Percentiles rank a stretch among this genome's conserved stretches.
These are phyloP conservation scores for Nestor notabilis DNA, from an alignment of 2,113 vertebrate genomes.

Conservation along the genomic window DNA sequence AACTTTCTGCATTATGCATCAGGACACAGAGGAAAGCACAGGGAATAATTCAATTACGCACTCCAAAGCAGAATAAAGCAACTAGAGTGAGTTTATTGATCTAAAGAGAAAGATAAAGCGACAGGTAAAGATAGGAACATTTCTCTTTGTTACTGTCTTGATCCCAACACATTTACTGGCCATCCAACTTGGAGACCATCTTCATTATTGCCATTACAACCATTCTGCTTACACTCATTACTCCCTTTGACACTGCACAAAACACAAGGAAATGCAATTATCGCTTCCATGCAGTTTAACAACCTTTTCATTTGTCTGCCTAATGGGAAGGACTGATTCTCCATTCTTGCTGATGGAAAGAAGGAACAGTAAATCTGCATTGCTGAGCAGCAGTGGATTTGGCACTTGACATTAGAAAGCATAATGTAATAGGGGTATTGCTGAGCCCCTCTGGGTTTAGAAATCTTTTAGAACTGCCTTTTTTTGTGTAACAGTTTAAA, in stretches of 20 bases:
- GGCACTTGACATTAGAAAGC: neutral
- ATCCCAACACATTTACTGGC: slow-evolving; percentile 37
- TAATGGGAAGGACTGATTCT: neutral
- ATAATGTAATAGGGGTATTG: neutral
- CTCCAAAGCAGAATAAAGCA: slow-evolving; percentile 46
- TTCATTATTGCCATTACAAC: neutral
- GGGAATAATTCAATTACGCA: neutral
- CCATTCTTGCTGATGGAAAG: neutral
- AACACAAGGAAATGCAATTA: neutral
- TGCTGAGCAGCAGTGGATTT: neutral
- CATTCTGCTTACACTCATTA: neutral
- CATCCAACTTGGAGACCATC: neutral
- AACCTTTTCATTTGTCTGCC: neutral
- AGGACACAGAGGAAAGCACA: neutral
- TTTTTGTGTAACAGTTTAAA: neutral
- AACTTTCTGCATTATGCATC: slow-evolving; percentile 24
- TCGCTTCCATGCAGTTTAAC: neutral
- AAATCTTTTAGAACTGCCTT: neutral
- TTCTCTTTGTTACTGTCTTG: slow-evolving; percentile 56
- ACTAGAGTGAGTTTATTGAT: slow-evolving; percentile 62
- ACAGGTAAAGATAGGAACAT: slow-evolving; percentile 17
- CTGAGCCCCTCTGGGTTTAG: neutral
- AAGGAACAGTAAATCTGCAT: neutral
- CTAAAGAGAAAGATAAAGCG: slow-evolving; percentile 52
- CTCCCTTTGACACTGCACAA: neutral